Percentiles rank a stretch among this genome's conserved stretches.
phyloP scores from a whole-genome alignment of 1,140 invertebrate species.

The Pseudomyrmex concolor region DNA sequence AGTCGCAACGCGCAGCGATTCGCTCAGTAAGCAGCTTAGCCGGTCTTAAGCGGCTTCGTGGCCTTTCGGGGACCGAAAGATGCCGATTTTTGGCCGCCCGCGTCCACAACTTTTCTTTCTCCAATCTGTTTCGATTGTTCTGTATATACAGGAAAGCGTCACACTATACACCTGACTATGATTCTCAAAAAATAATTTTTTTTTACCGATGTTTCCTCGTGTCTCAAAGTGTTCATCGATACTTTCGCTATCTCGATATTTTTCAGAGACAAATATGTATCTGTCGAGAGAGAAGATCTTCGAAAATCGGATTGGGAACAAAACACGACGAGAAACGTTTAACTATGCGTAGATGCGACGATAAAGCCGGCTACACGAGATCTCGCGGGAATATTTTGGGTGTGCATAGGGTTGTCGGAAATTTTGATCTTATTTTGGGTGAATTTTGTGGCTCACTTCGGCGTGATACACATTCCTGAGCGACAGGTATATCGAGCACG shows the following conservation, averaged over 20 bases:
- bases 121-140: neutral
- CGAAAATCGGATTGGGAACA: constrained; percentile 3
- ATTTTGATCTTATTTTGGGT: constrained; percentile 56
- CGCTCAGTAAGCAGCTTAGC: constrained; percentile 65
- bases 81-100: constrained; percentile 50
- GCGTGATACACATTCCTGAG: constrained; percentile 33
- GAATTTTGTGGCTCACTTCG: constrained; percentile 23
- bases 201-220: neutral
- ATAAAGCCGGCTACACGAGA: neutral
- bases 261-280: neutral
- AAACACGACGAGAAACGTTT: constrained; percentile 17
- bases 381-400: constrained; percentile 9
- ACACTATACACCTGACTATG: neutral
- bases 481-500: constrained; percentile 39
- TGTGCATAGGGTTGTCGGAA: constrained; percentile 33
- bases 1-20: constrained; percentile 35
- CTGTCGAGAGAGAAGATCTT: neutral
- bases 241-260: constrained; percentile 2
- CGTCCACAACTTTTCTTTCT: constrained; percentile 1
- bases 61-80: constrained; percentile 40
- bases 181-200: neutral
- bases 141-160: neutral
- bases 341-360: constrained; percentile 21
- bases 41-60: constrained; percentile 68
- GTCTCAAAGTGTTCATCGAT: neutral